Base-by-base conservation (phyloP, 2,888 invertebrate species). In the Griposia aprilina region DNA sequence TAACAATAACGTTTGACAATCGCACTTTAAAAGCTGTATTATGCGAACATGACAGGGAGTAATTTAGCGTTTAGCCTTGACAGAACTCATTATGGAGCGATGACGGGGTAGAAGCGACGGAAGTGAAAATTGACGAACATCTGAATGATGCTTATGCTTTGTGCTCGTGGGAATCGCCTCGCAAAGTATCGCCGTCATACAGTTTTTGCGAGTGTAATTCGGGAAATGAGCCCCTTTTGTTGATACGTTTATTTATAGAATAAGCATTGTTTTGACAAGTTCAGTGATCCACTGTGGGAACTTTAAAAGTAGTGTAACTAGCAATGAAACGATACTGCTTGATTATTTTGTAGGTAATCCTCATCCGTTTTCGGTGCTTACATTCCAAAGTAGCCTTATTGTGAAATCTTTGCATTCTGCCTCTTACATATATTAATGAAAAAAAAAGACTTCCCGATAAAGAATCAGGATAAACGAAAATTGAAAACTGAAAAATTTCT, bases 101-200 rank as follows among this genome's bases (percentile, higher is more conserved):
- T 93, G 93, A 93, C 93, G 86, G 94, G 93, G 93, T 90, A 90
- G 90, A 82, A 88, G 88, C 84, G 75, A 90, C 93, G 95, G 94
- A 95, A 94, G 92, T 94, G 90, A 90, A 91, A 92, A 92, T 90
- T 91, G 88, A 50, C 78, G 76, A 85, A 72, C 67, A 78, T 77
- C 85, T 82, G 85, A 83, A 81, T 80, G 78, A 75, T 81, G 74
- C 41, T 48, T 80, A 77, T 69, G 82, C 63, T 87, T 85, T 88
- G 82, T 87, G 20, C 36, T 71, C 89, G 89, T 89, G 89, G 83
- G 88, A 87, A 87, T 41, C 41, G 20, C 63, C 48, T 66, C 60
- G 67, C 63, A 75, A 82, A 81, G 41, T 81, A 72, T 65, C 78
- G n/a, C 62, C 26, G 73, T 78, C 70, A 84, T 78, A 78, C 41